These are phyloP conservation scores for Notarius lentiginosus DNA, from an alignment of 2,113 vertebrate genomes.

Conservation along the genomic window DNA sequence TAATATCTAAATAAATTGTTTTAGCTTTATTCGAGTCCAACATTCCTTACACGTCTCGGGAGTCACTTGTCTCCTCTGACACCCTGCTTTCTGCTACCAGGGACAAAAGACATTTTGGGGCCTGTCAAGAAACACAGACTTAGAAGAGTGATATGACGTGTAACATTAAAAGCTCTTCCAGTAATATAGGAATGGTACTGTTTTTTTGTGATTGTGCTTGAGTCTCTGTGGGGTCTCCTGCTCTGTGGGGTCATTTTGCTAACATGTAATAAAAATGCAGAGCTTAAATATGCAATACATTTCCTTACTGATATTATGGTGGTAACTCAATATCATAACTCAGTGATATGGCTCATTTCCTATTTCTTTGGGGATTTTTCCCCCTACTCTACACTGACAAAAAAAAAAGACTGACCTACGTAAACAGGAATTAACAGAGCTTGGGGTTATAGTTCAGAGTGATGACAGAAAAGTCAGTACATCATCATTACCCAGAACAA, in stretches of 20 bases:
- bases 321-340: not conserved
- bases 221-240: not conserved
- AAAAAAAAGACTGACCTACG: not conserved
- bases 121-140: constrained; percentile 59
- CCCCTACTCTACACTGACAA: too few species aligned
- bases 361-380: not conserved
- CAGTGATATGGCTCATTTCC: not conserved
- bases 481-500: constrained; percentile 4
- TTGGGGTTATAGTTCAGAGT: not conserved
- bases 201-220: constrained; percentile 46
- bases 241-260: not conserved
- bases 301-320: not conserved
- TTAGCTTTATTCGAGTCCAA: constrained; percentile 31
- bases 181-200: constrained; percentile 57
- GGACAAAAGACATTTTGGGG: constrained; percentile 56
- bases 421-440: not conserved
- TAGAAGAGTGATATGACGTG: constrained; percentile 58
- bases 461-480: not conserved
- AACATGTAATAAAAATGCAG: constrained; percentile 2
- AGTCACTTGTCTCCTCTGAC: constrained; percentile 44
- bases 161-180: constrained; percentile 59
- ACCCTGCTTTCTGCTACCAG: constrained; percentile 18
- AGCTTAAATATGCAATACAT: not conserved
- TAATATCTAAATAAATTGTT: constrained; percentile 54
- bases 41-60: constrained; percentile 42